phyloP scores from a whole-genome alignment of 1,140 invertebrate genomes.

The Atta cephalotes region DNA sequence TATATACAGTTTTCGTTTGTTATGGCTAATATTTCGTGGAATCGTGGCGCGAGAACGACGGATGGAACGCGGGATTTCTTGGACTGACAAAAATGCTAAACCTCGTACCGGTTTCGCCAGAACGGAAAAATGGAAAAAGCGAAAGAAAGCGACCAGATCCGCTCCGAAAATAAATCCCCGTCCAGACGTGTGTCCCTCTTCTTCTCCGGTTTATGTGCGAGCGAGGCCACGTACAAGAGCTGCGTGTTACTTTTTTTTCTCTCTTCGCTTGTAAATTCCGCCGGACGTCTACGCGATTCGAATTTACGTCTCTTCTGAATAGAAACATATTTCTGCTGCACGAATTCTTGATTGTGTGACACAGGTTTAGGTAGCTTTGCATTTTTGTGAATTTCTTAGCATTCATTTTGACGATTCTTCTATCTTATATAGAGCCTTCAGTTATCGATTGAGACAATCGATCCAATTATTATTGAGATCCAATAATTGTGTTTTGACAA shows the following conservation, averaged over 20 bases:
- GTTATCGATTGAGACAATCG: too few species aligned
- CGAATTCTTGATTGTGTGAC: slow-evolving; percentile 14
- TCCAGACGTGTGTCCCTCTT: slow-evolving; percentile 65
- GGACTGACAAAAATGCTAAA: slow-evolving; percentile 44
- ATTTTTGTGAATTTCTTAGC: not conserved
- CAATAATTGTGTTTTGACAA: too few species aligned
- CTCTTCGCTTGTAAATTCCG: not conserved
- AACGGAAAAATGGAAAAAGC: slow-evolving; percentile 55
- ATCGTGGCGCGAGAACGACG: not conserved
- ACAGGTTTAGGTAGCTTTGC: not conserved
- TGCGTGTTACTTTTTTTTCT: not conserved
- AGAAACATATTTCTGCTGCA: slow-evolving; percentile 8
- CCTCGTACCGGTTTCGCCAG: slow-evolving; percentile 11
- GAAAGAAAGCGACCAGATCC: slow-evolving; percentile 44
- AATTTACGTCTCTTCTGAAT: not conserved
- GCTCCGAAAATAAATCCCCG: slow-evolving; percentile 73
- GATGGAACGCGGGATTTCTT: not conserved
- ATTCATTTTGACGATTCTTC: not conserved
- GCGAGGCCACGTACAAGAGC: slow-evolving; percentile 3
- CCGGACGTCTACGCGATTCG: slow-evolving; percentile 26
- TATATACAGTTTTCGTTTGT: slow-evolving; percentile 1
- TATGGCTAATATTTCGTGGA: slow-evolving; percentile 30
- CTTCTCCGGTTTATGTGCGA: slow-evolving; percentile 4
- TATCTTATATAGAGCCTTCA: not conserved
- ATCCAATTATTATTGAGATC: too few species aligned